Conservation (phyloP, 1,140 invertebrate genomes). For the Oryzaephilus surinamensis region DNA sequence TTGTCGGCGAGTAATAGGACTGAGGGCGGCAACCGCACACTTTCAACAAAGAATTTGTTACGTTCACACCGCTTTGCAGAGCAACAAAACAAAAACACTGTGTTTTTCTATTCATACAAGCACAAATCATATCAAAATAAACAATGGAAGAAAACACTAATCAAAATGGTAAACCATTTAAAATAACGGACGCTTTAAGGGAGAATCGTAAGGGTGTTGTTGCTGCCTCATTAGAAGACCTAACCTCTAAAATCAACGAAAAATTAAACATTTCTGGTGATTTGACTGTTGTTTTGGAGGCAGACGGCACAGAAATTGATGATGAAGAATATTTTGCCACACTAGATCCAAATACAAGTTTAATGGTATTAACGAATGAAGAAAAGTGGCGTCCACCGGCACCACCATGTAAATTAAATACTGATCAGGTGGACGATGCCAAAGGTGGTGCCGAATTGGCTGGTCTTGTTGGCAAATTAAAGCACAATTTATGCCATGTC, state of each 20-base stretch:
- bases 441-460: conserved; percentile 42
- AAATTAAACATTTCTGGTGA: conserved; percentile 44
- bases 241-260: conserved; percentile 56
- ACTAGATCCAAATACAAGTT: conserved; percentile 65
- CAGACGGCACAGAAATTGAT: conserved; percentile 79
- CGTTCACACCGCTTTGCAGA: background rate
- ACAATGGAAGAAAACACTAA: conserved; percentile 27
- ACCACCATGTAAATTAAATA: conserved; percentile 44
- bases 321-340: conserved; percentile 81
- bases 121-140: background rate
- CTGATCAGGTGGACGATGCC: conserved; percentile 57
- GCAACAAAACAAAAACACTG: conserved; percentile 1
- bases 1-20: too few species aligned
- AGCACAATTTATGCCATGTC: conserved; percentile 68
- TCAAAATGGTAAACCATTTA: conserved; percentile 44
- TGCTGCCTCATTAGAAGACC: conserved; percentile 61
- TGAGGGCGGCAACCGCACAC: conserved; percentile 18
- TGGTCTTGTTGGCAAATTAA: conserved; percentile 58
- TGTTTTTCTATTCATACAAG: background rate
- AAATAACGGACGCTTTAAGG: conserved; percentile 58
- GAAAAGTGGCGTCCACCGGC: conserved; percentile 56
- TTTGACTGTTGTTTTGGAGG: conserved; percentile 54
- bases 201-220: conserved; percentile 71
- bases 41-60: background rate
- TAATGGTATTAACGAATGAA: conserved; percentile 64